Evolutionary conservation across 2,888 invertebrate species (phyloP).

Genomic region (Brachyptera putata): DNA sequence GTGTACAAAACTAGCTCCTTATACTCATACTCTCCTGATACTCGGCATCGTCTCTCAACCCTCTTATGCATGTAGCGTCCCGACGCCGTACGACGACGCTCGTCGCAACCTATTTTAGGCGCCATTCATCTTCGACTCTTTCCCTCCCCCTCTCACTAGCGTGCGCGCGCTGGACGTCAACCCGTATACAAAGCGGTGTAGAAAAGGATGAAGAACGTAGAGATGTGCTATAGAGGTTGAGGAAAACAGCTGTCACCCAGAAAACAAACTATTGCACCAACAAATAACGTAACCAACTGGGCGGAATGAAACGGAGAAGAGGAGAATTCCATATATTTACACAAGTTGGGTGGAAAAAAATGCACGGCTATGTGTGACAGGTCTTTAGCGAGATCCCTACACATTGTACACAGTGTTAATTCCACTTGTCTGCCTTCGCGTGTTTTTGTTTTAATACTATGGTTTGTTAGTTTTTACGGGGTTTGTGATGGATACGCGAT

Average conservation of each 20-base stretch:
- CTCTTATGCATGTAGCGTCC: neutral
- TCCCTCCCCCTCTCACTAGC: no score
- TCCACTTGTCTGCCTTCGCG: neutral
- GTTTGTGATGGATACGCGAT: no score
- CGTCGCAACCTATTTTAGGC: neutral
- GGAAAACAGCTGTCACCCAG: slow-evolving; percentile 13
- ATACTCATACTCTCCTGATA: neutral
- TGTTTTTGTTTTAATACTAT: no score
- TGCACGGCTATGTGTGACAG: neutral
- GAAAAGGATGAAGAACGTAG: neutral
- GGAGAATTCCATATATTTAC: no score
- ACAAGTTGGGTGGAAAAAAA: neutral
- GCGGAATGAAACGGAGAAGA: neutral
- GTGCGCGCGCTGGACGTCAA: neutral
- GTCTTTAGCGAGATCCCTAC: slow-evolving; percentile 1
- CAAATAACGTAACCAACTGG: neutral
- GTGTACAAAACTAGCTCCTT: neutral
- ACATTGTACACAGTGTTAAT: neutral
- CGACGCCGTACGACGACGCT: neutral
- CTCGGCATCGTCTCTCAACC: slow-evolving; percentile 5
- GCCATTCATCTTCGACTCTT: neutral
- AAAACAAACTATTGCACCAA: slow-evolving; percentile 7
- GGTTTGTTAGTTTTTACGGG: no score
- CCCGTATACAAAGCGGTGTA: neutral
- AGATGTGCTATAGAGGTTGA: neutral